Percentiles rank a stretch among this genome's conserved stretches.
phyloP scores from a whole-genome alignment of 2,888 invertebrate species.

The Terebella lapidaria region DNA sequence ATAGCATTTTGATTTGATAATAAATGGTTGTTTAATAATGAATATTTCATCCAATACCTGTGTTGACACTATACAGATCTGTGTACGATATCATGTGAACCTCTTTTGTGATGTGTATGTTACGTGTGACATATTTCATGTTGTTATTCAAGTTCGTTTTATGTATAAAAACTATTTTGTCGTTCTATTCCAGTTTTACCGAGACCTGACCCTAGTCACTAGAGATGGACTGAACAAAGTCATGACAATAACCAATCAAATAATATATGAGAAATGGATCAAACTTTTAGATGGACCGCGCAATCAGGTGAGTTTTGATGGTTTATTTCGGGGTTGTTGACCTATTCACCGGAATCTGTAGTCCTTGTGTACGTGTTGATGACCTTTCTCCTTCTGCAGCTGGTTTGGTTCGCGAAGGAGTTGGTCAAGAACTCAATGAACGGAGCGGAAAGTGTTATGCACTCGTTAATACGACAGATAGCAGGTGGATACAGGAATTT shows the following conservation, averaged over 20 bases:
- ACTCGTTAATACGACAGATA: conserved; percentile 87
- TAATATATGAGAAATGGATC: conserved; percentile 83
- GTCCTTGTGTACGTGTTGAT: no score
- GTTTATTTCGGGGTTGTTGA: no score
- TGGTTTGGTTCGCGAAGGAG: conserved; percentile 86
- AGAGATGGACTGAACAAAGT: conserved; percentile 83
- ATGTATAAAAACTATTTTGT: background rate
- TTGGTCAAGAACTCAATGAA: conserved; percentile 84
- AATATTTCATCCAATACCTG: no score
- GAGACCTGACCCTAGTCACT: conserved; percentile 83
- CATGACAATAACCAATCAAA: conserved; percentile 73
- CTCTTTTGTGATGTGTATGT: background rate
- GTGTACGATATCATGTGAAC: background rate
- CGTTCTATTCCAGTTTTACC: conserved; percentile 65
- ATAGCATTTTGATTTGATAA: no score
- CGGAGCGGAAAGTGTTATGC: conserved; percentile 82
- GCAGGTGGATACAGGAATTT: conserved; percentile 66
- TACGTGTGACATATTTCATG: no score
- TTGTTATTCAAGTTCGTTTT: no score
- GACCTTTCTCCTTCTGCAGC: conserved; percentile 58
- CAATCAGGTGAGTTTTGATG: conserved; percentile 46
- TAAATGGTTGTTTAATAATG: no score
- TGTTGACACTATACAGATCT: background rate
- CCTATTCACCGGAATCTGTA: no score
- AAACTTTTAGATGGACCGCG: conserved; percentile 78